Evolutionary conservation across 1,140 invertebrate genomes (phyloP).

Genomic region (Calliphora vicina): DNA sequence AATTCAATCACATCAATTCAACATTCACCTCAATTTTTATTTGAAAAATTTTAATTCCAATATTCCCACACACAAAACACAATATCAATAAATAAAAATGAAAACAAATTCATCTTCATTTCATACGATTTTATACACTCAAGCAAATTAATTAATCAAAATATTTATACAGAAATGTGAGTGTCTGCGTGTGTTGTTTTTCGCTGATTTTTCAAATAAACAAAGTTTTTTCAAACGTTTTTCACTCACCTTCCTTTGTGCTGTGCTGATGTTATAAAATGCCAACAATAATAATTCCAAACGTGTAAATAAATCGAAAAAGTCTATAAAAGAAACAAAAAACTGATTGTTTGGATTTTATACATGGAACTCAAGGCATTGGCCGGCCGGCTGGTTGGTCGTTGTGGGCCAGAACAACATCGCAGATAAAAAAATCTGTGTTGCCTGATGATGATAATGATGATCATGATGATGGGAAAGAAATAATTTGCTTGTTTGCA

Average conservation of each 20-base stretch:
- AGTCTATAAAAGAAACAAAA: neutral
- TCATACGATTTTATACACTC: neutral
- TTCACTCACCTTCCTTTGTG: neutral
- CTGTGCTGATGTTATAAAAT: neutral
- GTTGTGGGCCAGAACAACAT: neutral
- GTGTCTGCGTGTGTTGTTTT: neutral
- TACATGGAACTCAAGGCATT: neutral
- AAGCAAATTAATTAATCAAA: conserved; percentile 14
- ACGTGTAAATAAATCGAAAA: conserved; percentile 9
- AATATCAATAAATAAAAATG: neutral
- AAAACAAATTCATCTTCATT: neutral
- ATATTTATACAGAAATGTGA: neutral
- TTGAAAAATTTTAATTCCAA: neutral
- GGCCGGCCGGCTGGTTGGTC: neutral
- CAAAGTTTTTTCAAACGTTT: neutral
- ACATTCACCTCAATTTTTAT: neutral
- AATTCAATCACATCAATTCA: conserved; percentile 1
- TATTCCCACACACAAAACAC: neutral
- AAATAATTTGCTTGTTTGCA: neutral
- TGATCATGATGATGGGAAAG: neutral
- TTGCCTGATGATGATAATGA: neutral
- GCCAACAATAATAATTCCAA: conserved; percentile 1
- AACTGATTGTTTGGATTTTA: neutral
- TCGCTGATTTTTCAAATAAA: conserved; percentile 4
- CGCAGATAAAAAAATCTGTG: neutral